Evolutionary conservation across 2,888 invertebrate species (phyloP).

Genomic region (Drosophila formosana): DNA sequence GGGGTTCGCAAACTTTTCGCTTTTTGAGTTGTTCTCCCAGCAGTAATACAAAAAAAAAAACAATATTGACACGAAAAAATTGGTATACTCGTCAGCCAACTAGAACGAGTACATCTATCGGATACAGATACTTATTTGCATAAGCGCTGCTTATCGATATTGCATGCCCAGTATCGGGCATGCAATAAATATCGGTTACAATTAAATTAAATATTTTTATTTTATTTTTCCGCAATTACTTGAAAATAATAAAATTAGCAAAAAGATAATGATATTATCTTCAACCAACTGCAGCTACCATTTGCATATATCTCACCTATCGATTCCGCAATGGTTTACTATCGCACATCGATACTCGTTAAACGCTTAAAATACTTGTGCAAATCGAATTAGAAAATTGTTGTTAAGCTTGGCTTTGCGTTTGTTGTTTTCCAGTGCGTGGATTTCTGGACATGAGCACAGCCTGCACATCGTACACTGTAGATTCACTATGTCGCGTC

Average conservation of each 20-base stretch:
- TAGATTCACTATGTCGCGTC: constrained; percentile 79
- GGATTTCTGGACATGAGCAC: constrained; percentile 54
- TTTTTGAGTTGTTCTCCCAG: constrained; percentile 56
- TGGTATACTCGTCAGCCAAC: constrained; percentile 72
- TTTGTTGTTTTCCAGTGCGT: not conserved
- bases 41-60: constrained; percentile 66
- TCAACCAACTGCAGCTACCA: not conserved
- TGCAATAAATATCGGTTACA: not conserved
- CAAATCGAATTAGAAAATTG: constrained; percentile 41
- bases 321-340: not conserved
- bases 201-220: not conserved
- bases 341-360: constrained; percentile 6
- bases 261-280: not conserved
- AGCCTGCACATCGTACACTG: constrained; percentile 34
- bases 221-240: not conserved
- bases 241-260: not conserved
- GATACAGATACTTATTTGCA: constrained; percentile 20
- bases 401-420: constrained; percentile 27
- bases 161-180: not conserved
- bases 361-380: constrained; percentile 35
- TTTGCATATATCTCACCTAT: not conserved
- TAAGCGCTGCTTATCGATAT: constrained; percentile 17
- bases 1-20: constrained; percentile 31
- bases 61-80: constrained; percentile 79
- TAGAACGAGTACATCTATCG: constrained; percentile 66